These are phyloP conservation scores for Mastacembelus armatus DNA, from an alignment of 2,797 vertebrate species.

Conservation along the genomic window DNA sequence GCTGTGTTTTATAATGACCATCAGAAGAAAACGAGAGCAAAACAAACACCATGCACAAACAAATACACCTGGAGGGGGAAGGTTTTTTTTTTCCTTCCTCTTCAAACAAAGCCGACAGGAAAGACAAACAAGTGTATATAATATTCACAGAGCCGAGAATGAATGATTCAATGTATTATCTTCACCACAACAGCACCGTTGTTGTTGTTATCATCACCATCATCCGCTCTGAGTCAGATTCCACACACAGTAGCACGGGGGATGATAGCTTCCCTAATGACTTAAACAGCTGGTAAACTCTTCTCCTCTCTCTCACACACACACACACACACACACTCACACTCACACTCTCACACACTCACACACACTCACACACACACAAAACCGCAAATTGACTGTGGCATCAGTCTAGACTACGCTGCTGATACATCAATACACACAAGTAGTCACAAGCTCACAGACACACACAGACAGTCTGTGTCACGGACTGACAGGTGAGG, in stretches of 20 bases:
- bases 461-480: slow-evolving; percentile 26
- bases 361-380: slow-evolving; percentile 10
- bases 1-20: not conserved
- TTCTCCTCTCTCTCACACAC: not conserved
- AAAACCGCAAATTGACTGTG: slow-evolving; percentile 9
- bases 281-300: slow-evolving; percentile 56
- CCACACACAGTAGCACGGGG: slow-evolving; percentile 48
- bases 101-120: slow-evolving; percentile 39
- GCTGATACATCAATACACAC: slow-evolving; percentile 31
- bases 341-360: too few species aligned
- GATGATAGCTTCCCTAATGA: slow-evolving; percentile 65
- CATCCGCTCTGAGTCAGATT: slow-evolving; percentile 60
- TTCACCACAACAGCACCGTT: slow-evolving; percentile 48
- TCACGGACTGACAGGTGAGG: slow-evolving; percentile 64
- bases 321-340: not conserved
- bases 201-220: slow-evolving; percentile 49
- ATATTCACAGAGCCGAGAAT: slow-evolving; percentile 37
- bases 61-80: slow-evolving; percentile 28
- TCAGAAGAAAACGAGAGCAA: slow-evolving; percentile 2
- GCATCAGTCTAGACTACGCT: slow-evolving; percentile 43
- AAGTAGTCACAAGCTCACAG: slow-evolving; percentile 10
- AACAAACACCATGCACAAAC: slow-evolving; percentile 24
- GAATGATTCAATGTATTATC: slow-evolving; percentile 60
- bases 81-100: slow-evolving; percentile 14
- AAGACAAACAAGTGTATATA: slow-evolving; percentile 47